Percentiles rank a stretch among this genome's conserved stretches.
These are phyloP conservation scores for Siderastrea radians DNA, from an alignment of 92 coral and sea anemone species.

Conservation along the genomic window DNA sequence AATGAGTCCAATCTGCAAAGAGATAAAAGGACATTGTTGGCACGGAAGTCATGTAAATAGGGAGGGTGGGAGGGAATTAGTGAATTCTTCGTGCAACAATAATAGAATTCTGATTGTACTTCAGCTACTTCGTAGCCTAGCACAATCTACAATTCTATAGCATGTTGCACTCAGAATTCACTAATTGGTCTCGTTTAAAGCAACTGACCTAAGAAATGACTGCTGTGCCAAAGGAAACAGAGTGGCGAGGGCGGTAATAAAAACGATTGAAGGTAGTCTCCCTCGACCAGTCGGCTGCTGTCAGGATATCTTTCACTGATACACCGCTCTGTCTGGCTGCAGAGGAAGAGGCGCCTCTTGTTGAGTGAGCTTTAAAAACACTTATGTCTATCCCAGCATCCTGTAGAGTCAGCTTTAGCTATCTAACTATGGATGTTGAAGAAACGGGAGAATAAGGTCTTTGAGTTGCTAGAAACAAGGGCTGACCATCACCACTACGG, in stretches of 20 bases:
- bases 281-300: conserved; percentile 51
- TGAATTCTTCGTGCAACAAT: conserved; percentile 66
- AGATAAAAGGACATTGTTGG: no score
- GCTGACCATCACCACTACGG: neutral
- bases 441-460: conserved; percentile 10
- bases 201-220: conserved; percentile 38
- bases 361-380: conserved; percentile 27
- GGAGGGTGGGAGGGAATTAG: conserved; percentile 15
- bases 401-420: neutral
- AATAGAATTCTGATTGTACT: conserved; percentile 67
- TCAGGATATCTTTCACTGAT: conserved; percentile 10
- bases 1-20: no score
- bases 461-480: neutral
- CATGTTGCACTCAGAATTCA: conserved; percentile 44
- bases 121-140: conserved; percentile 45
- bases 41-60: no score
- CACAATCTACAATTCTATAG: conserved; percentile 47
- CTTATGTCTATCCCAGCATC: conserved; percentile 11
- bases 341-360: conserved; percentile 28
- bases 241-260: conserved; percentile 28
- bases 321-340: conserved; percentile 31
- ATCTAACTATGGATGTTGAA: conserved; percentile 10
- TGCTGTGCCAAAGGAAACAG: conserved; percentile 30
- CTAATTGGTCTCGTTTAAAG: conserved; percentile 40
- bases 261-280: conserved; percentile 42